These are phyloP conservation scores for Arctocebus calabarensis DNA, from an alignment of 2,797 vertebrate species.

Conservation along the genomic window DNA sequence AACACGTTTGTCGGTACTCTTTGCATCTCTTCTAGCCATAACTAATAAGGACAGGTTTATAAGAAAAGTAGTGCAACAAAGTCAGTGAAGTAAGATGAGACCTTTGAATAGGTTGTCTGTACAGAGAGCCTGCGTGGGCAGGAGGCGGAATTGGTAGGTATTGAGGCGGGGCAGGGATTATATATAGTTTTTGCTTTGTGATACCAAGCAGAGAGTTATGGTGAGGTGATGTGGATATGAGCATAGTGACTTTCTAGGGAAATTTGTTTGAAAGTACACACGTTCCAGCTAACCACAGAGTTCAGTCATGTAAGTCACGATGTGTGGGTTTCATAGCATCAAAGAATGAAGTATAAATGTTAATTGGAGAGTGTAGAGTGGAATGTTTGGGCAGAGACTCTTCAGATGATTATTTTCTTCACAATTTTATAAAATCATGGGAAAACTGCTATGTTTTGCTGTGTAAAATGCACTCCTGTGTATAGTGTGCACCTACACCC, in stretches of 20 bases:
- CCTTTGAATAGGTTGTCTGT: background rate
- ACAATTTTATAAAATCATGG: slow-evolving; percentile 49
- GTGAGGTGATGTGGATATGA: background rate
- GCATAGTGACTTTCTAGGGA: slow-evolving; percentile 7
- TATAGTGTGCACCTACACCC: too few species aligned
- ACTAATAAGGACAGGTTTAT: background rate
- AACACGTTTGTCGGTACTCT: background rate
- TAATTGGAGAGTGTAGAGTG: background rate
- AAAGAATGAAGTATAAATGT: background rate
- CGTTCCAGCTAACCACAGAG: background rate
- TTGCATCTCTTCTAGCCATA: background rate
- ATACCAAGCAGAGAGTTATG: background rate
- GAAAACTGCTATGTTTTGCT: background rate
- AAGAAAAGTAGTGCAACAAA: background rate
- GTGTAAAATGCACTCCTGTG: too few species aligned
- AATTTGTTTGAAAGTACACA: slow-evolving; percentile 19
- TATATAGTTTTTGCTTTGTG: background rate
- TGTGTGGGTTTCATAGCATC: background rate
- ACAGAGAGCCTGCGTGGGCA: background rate
- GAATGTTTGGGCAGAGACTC: background rate
- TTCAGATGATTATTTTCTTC: slow-evolving; percentile 9
- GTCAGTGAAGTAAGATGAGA: background rate
- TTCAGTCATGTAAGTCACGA: background rate
- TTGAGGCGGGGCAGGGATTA: background rate
- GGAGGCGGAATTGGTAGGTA: background rate